phyloP scores from a whole-genome alignment of 2,797 vertebrate genomes.

The Etheostoma nigrum region DNA sequence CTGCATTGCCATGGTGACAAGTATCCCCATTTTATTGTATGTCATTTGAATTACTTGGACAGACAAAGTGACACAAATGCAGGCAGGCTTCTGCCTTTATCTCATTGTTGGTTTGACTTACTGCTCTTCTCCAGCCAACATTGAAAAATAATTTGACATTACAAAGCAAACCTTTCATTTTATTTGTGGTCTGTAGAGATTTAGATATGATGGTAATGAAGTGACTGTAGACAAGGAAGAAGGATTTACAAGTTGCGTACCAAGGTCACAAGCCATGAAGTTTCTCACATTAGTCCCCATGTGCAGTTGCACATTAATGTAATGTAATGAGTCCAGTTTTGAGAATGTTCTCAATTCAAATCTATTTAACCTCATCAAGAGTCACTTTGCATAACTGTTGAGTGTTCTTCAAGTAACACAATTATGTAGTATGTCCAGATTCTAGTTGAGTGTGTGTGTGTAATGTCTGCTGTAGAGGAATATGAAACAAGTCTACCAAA shows the following conservation, averaged over 20 bases:
- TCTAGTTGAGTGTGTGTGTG: neutral
- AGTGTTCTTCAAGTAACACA: neutral
- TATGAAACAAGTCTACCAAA: neutral
- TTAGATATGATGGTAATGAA: constrained; percentile 2
- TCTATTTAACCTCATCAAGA: neutral
- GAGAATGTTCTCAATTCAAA: neutral
- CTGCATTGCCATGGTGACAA: constrained; percentile 57
- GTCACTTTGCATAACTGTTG: neutral
- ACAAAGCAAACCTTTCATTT: neutral
- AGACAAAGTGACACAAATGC: constrained; percentile 42
- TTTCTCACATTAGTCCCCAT: neutral
- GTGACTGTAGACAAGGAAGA: neutral
- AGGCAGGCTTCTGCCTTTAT: constrained; percentile 15
- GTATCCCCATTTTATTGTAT: constrained; percentile 47
- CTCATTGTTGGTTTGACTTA: constrained; percentile 15
- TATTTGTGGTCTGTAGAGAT: constrained; percentile 8
- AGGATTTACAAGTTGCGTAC: constrained; percentile 11
- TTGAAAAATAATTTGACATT: neutral
- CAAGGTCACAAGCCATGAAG: neutral
- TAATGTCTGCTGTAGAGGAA: neutral
- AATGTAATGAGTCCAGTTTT: neutral
- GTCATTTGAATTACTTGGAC: constrained; percentile 44
- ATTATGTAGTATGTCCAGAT: neutral
- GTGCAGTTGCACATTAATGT: neutral
- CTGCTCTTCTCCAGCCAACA: neutral